Evolutionary conservation across 64 coral and sea anemone species (phyloP), one percentile per base, ranked within the genome.

Genomic region (Catalaphyllia jardinei): DNA sequence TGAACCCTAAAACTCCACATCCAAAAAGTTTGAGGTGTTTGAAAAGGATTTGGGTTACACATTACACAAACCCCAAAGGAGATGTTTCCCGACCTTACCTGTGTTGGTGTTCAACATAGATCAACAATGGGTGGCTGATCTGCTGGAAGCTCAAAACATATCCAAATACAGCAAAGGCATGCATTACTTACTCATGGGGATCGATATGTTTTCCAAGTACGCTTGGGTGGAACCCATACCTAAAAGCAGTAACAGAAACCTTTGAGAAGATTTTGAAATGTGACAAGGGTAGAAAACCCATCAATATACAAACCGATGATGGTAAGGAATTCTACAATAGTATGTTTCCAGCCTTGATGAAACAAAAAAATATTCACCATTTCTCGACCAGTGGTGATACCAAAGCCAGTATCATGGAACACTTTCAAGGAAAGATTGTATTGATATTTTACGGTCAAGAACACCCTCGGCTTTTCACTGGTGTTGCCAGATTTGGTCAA

Each of bases 321-420:
- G 76, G 76, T 9, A 78, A 78, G 39, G 76, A 78, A n/a, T 78
- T 78, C 54, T 78, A 78, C 73, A 75, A 75, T 33, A 18, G 11
- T 35, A 33, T 31, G 13, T 75, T 75, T 75, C 31, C 8, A 19
- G 3, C 30, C 12, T 15, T 75, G 30, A 33, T 75, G 73, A 75
- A 33, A 33, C 30, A 33, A 11, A 33, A n/a, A 6, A 15, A 15
- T 6, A 75, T 75, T 15, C 29, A 33, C 18, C 73, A 35, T 12
- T 75, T 75, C 17, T 75, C 29, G 0, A 75, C 73, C 4, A 5
- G 9, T 25, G 73, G 73, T 1, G 73, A 75, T 15, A 39, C 29
- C 1, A 75, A 75, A 39, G 31, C 73, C 3, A 19, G 29, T 11
- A 33, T 75, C 10, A 9, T 38, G 15, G 73, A 75, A 35, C 12